Conservation (phyloP, 2,797 vertebrate species). For the Cynopterus sphinx region DNA sequence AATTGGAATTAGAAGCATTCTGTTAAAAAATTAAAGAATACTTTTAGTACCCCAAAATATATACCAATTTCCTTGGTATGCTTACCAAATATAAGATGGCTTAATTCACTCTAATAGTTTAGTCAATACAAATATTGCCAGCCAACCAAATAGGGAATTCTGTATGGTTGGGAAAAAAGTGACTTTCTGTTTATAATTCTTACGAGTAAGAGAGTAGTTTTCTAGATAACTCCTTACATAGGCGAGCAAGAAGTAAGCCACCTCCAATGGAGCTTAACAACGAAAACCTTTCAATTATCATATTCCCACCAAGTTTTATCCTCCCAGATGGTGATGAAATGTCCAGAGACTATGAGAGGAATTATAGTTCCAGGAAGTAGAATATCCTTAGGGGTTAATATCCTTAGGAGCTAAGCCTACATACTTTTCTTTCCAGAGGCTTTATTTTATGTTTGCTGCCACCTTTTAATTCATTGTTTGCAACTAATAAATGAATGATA, state of each 20-base stretch:
- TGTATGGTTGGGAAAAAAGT: background rate
- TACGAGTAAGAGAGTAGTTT: background rate
- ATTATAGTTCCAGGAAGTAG: constrained; percentile 19
- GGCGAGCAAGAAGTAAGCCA: background rate
- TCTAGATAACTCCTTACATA: background rate
- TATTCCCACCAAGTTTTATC: background rate
- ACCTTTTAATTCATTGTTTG: constrained; percentile 8
- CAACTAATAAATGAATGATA: background rate
- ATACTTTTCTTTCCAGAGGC: background rate
- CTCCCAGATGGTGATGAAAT: background rate
- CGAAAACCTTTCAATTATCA: background rate
- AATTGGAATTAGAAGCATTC: background rate
- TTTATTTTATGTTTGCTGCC: constrained; percentile 20
- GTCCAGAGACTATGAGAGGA: background rate
- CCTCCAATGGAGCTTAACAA: background rate
- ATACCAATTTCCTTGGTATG: background rate
- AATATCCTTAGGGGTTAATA: background rate
- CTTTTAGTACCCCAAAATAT: background rate
- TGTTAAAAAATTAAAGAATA: background rate
- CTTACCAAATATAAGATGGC: background rate
- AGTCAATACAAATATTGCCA: background rate
- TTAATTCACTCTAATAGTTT: constrained; percentile 31
- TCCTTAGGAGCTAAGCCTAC: background rate
- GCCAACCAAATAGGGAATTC: constrained; percentile 2
- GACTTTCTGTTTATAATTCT: constrained; percentile 31